Evolutionary conservation across 64 coral and sea anemone genomes (phyloP).

Genomic region (Porites australiensis): DNA sequence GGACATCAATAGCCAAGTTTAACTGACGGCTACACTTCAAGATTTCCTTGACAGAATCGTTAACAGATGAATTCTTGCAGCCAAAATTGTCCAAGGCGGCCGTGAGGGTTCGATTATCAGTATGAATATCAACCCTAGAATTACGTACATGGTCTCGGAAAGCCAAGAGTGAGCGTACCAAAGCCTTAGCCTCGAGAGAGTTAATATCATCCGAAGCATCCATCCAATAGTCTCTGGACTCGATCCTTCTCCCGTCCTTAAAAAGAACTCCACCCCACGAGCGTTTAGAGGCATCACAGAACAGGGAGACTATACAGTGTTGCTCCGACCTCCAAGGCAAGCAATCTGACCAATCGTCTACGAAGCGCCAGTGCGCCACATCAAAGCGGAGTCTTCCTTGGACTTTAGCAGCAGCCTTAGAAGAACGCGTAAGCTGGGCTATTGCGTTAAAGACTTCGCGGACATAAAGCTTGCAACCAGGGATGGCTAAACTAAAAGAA

Average conservation of each 20-base stretch:
- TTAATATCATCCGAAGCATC: conserved; percentile 10
- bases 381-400: conserved; percentile 2
- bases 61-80: not conserved
- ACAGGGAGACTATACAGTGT: not conserved
- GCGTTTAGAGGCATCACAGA: conserved; percentile 1
- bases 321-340: conserved; percentile 19
- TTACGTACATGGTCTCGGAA: not conserved
- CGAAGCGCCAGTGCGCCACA: conserved; percentile 33
- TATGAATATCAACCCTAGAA: conserved; percentile 13
- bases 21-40: not conserved
- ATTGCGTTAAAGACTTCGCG: not conserved
- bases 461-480: conserved; percentile 26
- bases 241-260: not conserved
- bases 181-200: conserved; percentile 21
- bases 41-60: conserved; percentile 2
- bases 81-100: conserved; percentile 14
- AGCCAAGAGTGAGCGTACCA: not conserved
- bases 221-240: conserved; percentile 34
- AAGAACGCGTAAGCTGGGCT: not conserved
- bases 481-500: conserved; percentile 36
- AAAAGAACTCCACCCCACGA: conserved; percentile 10
- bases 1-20: conserved; percentile 2
- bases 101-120: conserved; percentile 3
- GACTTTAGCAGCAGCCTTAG: not conserved
- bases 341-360: conserved; percentile 46